Evolutionary conservation across 2,888 invertebrate genomes (phyloP), one percentile per base, ranked within the genome.

Genomic region (Oscheius sp.): DNA sequence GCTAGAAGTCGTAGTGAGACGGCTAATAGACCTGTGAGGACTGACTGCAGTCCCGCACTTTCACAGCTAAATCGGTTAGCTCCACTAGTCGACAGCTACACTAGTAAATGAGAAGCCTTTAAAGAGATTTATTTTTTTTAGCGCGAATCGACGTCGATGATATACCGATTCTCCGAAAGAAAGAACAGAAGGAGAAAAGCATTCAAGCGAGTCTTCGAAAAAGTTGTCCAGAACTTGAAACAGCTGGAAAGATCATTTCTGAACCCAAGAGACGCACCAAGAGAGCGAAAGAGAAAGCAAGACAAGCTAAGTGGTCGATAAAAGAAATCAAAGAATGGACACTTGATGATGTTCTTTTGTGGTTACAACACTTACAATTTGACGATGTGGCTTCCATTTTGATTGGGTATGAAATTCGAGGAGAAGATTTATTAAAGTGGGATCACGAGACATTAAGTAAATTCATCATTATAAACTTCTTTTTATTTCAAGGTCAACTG

Each of bases 321-420:
- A 79, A 75, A 12, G 50, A 62, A 17, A 62, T 62, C 3, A 24
- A 20, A 9, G 76, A 76, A 8, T 80, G 80, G 81, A 67, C 51
- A 8, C 64, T 78, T 49, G 80, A 80, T 57, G 81, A 80, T 63
- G 75, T 81, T 2, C 65, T 81, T 0, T 57, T 78, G 2, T 81
- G 80, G 80, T 33, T 81, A n/a, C 81, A 80, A 61, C 70, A 70
- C 8, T 56, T 70, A 9, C 72, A 75, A 26, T 70, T 78, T 62
- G 80, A 80, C 26, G 77, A 80, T n/a, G 71, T 75, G 1, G 80
- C 80, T 17, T 70, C 73, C 12, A 47, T 80, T 8, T 45, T 80
- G 32, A 72, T 80, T 61, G 80, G 80, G 8, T 80, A 80, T 57
- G 80, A 80, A 50, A 50, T 80, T 28, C 67, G 71, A 22, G 80